phyloP scores from a whole-genome alignment of 2,888 invertebrate genomes.

The Diplolepis rosae region DNA sequence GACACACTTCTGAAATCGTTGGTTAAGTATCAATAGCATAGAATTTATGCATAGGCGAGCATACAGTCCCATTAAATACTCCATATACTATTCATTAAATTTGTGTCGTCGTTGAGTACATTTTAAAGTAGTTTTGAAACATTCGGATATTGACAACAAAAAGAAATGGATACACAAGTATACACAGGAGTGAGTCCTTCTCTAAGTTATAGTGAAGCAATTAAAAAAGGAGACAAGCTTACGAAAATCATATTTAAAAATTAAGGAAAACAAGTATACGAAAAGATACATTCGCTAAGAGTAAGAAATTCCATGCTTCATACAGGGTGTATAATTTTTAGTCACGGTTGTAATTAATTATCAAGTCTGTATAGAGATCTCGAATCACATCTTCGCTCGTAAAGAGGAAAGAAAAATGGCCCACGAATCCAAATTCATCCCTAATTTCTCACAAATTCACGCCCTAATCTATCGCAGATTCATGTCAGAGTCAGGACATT shows the following conservation, averaged over 20 bases:
- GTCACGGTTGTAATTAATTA: background rate
- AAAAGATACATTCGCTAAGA: background rate
- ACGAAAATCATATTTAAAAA: background rate
- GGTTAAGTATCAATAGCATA: conserved; percentile 47
- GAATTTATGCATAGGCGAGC: conserved; percentile 31
- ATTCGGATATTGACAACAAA: background rate
- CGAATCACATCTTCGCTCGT: background rate
- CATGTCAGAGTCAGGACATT: background rate
- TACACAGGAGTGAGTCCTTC: background rate
- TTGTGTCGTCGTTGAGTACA: background rate
- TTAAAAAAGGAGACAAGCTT: background rate
- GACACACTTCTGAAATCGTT: conserved; percentile 42
- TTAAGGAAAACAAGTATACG: background rate
- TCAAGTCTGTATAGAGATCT: conserved; percentile 7
- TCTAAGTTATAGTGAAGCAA: background rate
- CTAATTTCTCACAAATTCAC: no score
- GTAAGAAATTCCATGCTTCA: background rate
- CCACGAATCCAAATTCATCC: background rate
- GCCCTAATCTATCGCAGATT: background rate
- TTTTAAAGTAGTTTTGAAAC: conserved; percentile 1
- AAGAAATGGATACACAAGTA: background rate
- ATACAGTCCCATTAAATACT: conserved; percentile 12
- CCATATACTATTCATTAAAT: background rate
- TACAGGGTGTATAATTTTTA: background rate
- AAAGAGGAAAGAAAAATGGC: background rate